phyloP scores from a whole-genome alignment of 2,113 vertebrate genomes.

The Ceuthmochares aereus region DNA sequence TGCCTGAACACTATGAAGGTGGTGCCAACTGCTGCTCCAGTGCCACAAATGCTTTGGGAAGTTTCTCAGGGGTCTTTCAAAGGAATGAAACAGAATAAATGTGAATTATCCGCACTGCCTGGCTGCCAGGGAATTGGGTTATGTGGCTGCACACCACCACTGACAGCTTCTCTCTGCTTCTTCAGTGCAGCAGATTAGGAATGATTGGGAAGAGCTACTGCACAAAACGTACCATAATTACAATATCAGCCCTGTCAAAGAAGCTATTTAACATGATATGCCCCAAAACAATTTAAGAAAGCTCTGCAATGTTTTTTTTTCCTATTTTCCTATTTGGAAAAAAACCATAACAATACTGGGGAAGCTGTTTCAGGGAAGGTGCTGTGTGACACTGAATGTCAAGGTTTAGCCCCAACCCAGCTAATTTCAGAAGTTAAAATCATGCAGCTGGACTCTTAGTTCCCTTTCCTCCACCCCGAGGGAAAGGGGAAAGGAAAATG shows the following conservation, averaged over 20 bases:
- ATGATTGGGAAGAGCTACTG: background rate
- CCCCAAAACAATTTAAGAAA: background rate
- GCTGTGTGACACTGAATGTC: background rate
- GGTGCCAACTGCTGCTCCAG: background rate
- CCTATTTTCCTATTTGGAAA: background rate
- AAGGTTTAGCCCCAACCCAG: too few species aligned
- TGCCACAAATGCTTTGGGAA: background rate
- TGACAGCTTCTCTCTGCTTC: background rate
- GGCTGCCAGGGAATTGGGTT: slow-evolving; percentile 7
- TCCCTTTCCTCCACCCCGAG: too few species aligned
- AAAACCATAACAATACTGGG: background rate
- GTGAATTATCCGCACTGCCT: background rate
- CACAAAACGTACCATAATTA: background rate
- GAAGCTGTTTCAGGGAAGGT: background rate
- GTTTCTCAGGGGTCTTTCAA: slow-evolving; percentile 1
- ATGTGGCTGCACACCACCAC: background rate
- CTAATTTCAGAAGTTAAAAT: too few species aligned
- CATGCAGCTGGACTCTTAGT: too few species aligned
- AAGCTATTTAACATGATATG: background rate
- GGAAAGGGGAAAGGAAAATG: too few species aligned
- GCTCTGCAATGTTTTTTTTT: background rate
- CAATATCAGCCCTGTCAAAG: background rate
- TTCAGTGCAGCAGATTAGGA: background rate
- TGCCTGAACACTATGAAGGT: background rate
- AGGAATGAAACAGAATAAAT: background rate